Conservation (phyloP, 2,113 vertebrate species). For the Notothenia coriiceps region DNA sequence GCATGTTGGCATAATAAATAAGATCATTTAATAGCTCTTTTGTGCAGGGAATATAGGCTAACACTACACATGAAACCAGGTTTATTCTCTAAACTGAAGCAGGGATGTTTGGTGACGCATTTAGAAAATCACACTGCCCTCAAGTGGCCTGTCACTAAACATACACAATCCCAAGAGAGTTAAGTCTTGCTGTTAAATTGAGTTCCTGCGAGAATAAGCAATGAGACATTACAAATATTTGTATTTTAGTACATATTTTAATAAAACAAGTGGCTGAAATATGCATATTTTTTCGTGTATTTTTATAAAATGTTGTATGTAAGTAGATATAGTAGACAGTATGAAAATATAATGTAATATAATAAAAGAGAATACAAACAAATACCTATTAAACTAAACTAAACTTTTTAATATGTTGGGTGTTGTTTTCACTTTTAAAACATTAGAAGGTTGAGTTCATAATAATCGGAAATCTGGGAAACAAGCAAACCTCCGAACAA, state of each 20-base stretch:
- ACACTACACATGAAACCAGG: neutral
- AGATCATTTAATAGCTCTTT: neutral
- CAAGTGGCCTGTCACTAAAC: constrained; percentile 42
- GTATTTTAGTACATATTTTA: neutral
- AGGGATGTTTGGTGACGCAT: neutral
- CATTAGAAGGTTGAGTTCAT: neutral
- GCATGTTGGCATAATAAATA: neutral
- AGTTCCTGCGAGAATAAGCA: neutral
- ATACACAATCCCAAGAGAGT: neutral
- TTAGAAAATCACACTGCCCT: constrained; percentile 59
- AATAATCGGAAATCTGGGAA: fast-evolving
- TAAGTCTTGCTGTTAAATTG: neutral
- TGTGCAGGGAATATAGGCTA: neutral
- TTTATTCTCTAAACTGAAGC: neutral
- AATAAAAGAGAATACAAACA: neutral
- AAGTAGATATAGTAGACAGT: neutral
- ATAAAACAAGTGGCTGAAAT: neutral
- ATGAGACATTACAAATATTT: too few species aligned
- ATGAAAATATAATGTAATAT: neutral
- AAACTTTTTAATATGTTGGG: too few species aligned
- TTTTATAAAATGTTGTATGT: neutral
- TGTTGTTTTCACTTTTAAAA: neutral
- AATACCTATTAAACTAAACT: neutral
- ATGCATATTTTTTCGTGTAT: neutral
- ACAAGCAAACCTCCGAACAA: neutral